Conservation (phyloP, 2,113 vertebrate species). For the Probosciger aterrimus region DNA sequence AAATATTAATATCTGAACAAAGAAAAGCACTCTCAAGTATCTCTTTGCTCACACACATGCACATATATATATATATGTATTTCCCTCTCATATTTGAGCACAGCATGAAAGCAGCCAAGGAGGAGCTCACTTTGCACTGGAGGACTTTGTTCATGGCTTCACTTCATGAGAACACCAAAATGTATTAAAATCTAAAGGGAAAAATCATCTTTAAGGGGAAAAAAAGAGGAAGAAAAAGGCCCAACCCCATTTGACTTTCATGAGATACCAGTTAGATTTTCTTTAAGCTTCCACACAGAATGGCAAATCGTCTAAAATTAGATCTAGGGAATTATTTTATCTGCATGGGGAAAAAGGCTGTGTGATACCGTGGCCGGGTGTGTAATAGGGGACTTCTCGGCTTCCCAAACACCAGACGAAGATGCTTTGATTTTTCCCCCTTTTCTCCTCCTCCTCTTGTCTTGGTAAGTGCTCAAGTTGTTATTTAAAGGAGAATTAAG, state of each 20-base stretch:
- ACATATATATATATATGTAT: not conserved
- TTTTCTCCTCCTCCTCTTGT: not conserved
- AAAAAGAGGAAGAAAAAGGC: not conserved
- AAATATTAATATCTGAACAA: not conserved
- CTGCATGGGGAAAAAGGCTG: not conserved
- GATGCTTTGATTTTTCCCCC: not conserved
- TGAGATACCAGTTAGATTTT: constrained; percentile 5
- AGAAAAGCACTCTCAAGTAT: not conserved
- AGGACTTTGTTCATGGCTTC: constrained; percentile 19
- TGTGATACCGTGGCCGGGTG: not conserved
- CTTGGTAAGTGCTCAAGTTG: not conserved
- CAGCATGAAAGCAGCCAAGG: not conserved
- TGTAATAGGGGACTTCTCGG: not conserved
- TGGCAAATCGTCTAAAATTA: not conserved
- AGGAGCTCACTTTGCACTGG: not conserved
- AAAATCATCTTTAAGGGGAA: not conserved
- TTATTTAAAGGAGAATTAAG: constrained; percentile 13
- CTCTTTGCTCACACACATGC: not conserved
- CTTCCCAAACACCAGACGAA: not conserved
- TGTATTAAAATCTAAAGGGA: not conserved
- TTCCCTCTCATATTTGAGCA: not conserved
- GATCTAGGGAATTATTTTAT: constrained; percentile 50
- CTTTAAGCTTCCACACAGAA: constrained; percentile 11
- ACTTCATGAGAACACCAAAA: not conserved
- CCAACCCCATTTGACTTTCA: constrained; percentile 42